Base-by-base conservation (phyloP, 2,888 invertebrate genomes). In the Sepioteuthis lessoniana region DNA sequence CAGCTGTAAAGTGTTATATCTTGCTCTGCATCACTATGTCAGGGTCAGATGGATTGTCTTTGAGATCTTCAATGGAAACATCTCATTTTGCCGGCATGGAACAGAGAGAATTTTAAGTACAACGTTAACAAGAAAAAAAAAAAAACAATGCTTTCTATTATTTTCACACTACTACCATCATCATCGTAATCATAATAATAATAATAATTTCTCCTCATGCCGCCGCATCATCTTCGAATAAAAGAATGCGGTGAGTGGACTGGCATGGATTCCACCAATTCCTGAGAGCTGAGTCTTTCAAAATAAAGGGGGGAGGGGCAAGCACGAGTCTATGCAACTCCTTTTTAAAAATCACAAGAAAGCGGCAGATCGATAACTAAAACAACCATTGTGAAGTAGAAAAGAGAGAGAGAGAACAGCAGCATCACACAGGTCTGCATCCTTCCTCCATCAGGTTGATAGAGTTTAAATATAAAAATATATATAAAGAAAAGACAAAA, bases 241-340 rank as follows among this genome's bases (percentile, higher is more conserved):
- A n/a, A 76, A 76, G 76, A 76, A 76, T 76, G 76, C 76, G 76
- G 76, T 76, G 76, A 76, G 76, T 76, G 76, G 76, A 76, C 76
- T 76, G 76, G 76, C 10, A 76, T 76, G 76, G 76, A 76, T 76
- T 76, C 76, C 76, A 76, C 76, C 76, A 76, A 76, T 76, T 76
- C 76, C 76, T 76, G 35, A 76, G 76, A 76, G 76, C 76, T 76
- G 76, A 76, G 76, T 76, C 76, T 76, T 76, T 35, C 76, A 35
- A 76, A 76, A 76, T 76, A 76, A 76, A 76, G 76, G n/a, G 76
- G 76, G n/a, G n/a, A 35, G 76, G 16, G 35, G 76, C n/a, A 35
- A n/a, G n/a, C 55, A 55, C 25, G 76, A 35, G 13, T 76, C 76
- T n/a, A 76, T 13, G 35, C 76, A 76, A 76, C n/a, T 76, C 76